These are phyloP conservation scores for Cloeon dipterum DNA, from an alignment of 2,888 invertebrate species.

Conservation along the genomic window DNA sequence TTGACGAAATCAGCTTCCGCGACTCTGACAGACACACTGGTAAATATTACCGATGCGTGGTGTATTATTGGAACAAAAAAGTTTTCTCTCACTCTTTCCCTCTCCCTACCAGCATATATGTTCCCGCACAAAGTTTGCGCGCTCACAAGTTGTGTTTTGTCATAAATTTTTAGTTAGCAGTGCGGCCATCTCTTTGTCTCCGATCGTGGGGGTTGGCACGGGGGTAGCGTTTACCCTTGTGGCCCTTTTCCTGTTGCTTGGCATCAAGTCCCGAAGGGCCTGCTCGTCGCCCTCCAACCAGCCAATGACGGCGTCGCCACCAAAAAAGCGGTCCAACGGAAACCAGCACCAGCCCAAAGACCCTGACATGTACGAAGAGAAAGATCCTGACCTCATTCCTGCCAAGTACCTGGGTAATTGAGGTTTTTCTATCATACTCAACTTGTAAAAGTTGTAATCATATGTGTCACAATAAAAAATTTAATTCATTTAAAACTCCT, in stretches of 20 bases:
- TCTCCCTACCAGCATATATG: background rate
- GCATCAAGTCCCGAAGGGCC: conserved; percentile 22
- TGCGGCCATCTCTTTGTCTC: conserved; percentile 27
- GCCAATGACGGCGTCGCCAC: conserved; percentile 5
- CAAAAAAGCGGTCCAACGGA: conserved; percentile 2
- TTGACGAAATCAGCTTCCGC: conserved; percentile 55
- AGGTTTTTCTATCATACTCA: background rate
- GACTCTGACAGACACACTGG: conserved; percentile 60
- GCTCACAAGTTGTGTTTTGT: background rate
- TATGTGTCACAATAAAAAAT: background rate
- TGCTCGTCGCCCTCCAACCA: conserved; percentile 12
- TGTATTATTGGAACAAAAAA: background rate
- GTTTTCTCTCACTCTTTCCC: background rate
- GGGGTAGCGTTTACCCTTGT: conserved; percentile 28
- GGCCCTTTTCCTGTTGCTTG: conserved; percentile 24
- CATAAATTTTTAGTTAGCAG: conserved; percentile 22
- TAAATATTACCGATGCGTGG: conserved; percentile 13
- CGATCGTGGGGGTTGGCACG: conserved; percentile 27
- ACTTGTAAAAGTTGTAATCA: background rate
- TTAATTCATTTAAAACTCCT: background rate
- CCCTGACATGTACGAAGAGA: background rate
- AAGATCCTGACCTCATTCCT: conserved; percentile 11
- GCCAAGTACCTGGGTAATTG: conserved; percentile 11
- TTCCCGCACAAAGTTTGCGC: too few species aligned
- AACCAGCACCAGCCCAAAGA: background rate